These are phyloP conservation scores for Stenodema calcarata DNA, from an alignment of 2,888 invertebrate genomes.

Conservation along the genomic window DNA sequence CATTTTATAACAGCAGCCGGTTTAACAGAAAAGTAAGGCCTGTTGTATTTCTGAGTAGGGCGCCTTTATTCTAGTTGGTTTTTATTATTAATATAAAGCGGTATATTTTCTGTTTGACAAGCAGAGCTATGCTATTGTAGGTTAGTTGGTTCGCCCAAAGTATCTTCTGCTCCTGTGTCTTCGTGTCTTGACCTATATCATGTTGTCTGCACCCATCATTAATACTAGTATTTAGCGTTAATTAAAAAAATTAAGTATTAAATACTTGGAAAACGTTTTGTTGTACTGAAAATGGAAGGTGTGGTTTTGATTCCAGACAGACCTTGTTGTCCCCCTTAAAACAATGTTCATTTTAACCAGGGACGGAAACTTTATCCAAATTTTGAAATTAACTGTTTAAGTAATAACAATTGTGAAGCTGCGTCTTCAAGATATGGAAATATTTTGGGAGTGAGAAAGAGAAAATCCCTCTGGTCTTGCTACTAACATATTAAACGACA, in stretches of 20 bases:
- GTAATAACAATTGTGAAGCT: not conserved
- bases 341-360: not conserved
- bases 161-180: slow-evolving; percentile 36
- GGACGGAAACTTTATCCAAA: not conserved
- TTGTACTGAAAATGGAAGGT: not conserved
- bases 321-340: not conserved
- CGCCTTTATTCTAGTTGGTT: not conserved
- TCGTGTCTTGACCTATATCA: slow-evolving; percentile 20
- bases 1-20: not conserved
- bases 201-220: slow-evolving; percentile 22
- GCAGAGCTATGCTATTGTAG: not conserved
- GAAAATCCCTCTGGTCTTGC: not conserved
- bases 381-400: not conserved
- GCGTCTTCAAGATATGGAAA: not conserved
- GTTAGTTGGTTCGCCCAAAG: not conserved
- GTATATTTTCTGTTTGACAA: not conserved
- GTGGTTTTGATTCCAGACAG: not conserved
- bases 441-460: not conserved
- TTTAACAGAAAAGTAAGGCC: not conserved
- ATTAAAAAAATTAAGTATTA: not conserved
- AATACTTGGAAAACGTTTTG: not conserved
- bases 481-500: slow-evolving; percentile 31
- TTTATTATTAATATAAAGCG: not conserved
- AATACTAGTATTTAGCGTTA: not conserved
- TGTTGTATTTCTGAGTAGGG: not conserved